A percentile compares a stretch with the other conserved stretches of the same genome.
Conservation (phyloP, 2,113 vertebrate species). For the Hiodon alosoides region DNA sequence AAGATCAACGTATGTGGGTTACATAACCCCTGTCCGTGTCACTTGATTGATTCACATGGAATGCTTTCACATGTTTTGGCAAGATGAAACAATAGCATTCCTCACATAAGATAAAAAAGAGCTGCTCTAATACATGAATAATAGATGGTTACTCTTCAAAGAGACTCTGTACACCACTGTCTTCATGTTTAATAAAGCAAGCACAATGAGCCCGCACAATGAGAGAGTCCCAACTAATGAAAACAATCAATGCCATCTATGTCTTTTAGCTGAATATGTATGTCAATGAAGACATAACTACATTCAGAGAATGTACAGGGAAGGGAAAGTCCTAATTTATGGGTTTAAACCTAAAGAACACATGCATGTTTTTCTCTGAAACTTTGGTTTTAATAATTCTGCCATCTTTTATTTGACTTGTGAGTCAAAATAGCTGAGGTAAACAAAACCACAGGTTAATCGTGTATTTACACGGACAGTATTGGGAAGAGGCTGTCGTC, state of each 20-base stretch:
- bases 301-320: too few relatives aligned
- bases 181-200: constrained; percentile 7
- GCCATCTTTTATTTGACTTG: too few relatives aligned
- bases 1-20: constrained; percentile 27
- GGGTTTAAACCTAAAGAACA: too few relatives aligned
- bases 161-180: constrained; percentile 5
- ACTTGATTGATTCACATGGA: constrained; percentile 29
- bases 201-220: constrained; percentile 2
- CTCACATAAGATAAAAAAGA: constrained; percentile 32
- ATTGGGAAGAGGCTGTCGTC: not conserved
- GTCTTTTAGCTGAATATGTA: too few relatives aligned
- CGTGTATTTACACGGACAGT: not conserved
- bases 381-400: too few relatives aligned
- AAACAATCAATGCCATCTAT: too few relatives aligned
- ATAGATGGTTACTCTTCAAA: constrained; percentile 27
- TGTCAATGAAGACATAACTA: too few relatives aligned
- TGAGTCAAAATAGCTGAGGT: constrained; percentile 32
- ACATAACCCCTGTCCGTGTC: constrained; percentile 20
- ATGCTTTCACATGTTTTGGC: not conserved
- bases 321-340: too few relatives aligned
- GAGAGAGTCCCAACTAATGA: too few relatives aligned
- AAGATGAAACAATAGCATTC: constrained; percentile 17
- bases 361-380: too few relatives aligned
- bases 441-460: constrained; percentile 39
- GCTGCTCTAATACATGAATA: constrained; percentile 23